These are phyloP conservation scores for Lagopus muta DNA, from an alignment of 2,113 vertebrate genomes.

Conservation along the genomic window DNA sequence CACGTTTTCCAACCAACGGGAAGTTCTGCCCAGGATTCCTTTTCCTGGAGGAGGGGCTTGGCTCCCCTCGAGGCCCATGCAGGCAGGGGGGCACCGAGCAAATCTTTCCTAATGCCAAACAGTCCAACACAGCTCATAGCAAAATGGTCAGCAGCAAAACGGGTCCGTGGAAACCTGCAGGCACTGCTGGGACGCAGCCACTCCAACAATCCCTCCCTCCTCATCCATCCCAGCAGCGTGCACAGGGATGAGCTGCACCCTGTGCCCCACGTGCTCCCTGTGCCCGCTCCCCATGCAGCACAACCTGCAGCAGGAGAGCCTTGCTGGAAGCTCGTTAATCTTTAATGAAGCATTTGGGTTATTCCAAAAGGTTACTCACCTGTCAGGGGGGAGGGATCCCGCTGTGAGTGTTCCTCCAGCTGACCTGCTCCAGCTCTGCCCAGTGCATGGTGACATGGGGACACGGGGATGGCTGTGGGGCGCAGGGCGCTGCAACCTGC, in stretches of 20 bases:
- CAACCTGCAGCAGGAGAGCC: neutral
- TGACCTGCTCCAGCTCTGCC: neutral
- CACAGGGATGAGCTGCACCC: neutral
- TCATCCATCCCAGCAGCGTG: fast-evolving
- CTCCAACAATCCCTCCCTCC: neutral
- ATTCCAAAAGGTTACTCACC: slow-evolving; percentile 14
- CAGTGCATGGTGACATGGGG: neutral
- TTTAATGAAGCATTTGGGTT: neutral
- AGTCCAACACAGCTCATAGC: fast-evolving
- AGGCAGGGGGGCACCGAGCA: neutral
- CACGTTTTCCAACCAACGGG: neutral
- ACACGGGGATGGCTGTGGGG: neutral
- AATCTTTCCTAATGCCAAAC: neutral
- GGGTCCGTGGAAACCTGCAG: neutral
- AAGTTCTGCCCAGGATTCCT: neutral
- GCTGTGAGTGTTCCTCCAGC: neutral
- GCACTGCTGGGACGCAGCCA: fast-evolving
- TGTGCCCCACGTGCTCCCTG: too few relatives aligned
- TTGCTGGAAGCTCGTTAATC: neutral
- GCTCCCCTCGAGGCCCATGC: neutral
- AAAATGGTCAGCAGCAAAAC: neutral
- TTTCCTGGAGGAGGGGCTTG: neutral
- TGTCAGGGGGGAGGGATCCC: neutral
- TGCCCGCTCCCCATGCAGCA: too few relatives aligned
- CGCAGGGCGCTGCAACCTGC: neutral